Percentiles rank a stretch among this genome's conserved stretches.
Conservation (phyloP, 2,113 vertebrate genomes). For the Hydrolagus affinis region DNA sequence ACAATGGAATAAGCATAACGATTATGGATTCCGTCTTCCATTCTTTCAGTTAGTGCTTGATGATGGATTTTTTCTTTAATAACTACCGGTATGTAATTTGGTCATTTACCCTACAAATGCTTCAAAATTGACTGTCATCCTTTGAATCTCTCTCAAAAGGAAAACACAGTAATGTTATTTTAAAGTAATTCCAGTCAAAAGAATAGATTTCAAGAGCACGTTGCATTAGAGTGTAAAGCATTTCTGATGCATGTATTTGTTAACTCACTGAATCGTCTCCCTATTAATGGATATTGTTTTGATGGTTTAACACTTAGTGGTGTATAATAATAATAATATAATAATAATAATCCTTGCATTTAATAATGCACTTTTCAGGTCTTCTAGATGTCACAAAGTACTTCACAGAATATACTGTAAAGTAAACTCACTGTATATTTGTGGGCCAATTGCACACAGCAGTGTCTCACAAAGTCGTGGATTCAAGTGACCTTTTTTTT, state of each 20-base stretch:
- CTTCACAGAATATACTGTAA: too few species aligned
- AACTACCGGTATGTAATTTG: neutral
- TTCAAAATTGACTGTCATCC: neutral
- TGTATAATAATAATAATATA: neutral
- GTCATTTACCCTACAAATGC: neutral
- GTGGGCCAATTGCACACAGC: too few species aligned
- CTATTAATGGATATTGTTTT: neutral
- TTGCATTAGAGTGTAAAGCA: neutral
- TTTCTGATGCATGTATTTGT: neutral
- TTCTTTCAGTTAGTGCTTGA: neutral
- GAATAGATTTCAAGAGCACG: neutral
- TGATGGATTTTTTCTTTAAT: neutral
- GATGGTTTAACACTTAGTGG: neutral
- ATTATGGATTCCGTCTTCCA: neutral
- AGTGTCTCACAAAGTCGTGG: too few species aligned
- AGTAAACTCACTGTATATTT: too few species aligned
- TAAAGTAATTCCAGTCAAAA: neutral
- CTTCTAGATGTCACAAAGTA: too few species aligned
- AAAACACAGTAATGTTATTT: neutral
- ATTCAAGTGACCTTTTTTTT: too few species aligned
- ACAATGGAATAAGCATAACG: neutral
- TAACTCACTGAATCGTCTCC: neutral
- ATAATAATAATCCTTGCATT: too few species aligned
- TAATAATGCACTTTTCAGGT: too few species aligned
- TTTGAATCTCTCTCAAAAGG: neutral